These are phyloP conservation scores for Thamnophis sirtalis DNA, from an alignment of 2,113 vertebrate species.

Conservation along the genomic window DNA sequence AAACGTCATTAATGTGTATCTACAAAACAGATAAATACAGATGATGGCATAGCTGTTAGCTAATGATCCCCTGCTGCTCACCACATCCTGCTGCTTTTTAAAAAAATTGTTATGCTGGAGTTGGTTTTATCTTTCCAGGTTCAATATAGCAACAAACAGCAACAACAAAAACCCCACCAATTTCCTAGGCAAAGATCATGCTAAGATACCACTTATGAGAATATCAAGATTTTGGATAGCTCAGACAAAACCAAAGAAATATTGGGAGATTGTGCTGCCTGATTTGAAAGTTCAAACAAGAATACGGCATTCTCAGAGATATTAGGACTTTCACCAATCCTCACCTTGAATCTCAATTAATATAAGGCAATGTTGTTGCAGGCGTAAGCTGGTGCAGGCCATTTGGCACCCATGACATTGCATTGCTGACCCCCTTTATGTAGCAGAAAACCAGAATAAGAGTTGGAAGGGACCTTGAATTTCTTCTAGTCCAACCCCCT, in stretches of 20 bases:
- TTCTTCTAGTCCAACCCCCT: no score
- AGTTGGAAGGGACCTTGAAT: no score
- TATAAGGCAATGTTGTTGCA: neutral
- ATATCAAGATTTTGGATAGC: neutral
- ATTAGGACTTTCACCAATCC: neutral
- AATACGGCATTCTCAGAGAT: neutral
- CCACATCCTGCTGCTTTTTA: neutral
- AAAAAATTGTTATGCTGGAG: neutral
- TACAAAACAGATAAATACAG: neutral
- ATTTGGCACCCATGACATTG: neutral
- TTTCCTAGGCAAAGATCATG: no score
- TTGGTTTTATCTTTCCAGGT: neutral
- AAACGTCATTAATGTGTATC: neutral
- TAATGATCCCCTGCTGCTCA: neutral
- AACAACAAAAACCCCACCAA: no score
- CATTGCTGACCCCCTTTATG: neutral
- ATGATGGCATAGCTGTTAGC: neutral
- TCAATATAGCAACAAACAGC: neutral
- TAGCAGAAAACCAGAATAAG: neutral
- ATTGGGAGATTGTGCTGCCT: neutral
- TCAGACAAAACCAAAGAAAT: neutral
- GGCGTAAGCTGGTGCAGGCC: neutral
- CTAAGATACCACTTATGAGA: no score
- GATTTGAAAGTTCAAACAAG: neutral
- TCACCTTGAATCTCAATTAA: neutral